phyloP scores from a whole-genome alignment of 2,888 invertebrate species.

The Saturnia japonica region DNA sequence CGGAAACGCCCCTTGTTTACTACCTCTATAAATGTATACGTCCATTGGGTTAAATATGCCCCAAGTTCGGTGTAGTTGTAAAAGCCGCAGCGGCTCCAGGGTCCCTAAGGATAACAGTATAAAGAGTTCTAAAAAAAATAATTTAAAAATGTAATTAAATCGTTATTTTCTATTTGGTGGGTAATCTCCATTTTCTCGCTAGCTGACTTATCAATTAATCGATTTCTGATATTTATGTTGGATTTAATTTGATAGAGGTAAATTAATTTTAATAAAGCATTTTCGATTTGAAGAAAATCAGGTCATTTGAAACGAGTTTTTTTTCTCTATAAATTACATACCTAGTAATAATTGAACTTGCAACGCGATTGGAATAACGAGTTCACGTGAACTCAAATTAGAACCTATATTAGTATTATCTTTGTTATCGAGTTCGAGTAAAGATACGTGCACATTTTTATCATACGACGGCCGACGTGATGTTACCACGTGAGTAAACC shows the following conservation, averaged over 20 bases:
- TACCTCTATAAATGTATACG: too few relatives aligned
- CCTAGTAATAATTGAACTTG: background rate
- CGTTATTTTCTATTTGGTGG: background rate
- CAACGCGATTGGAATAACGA: background rate
- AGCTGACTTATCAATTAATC: background rate
- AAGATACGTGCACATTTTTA: background rate
- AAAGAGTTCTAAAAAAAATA: too few relatives aligned
- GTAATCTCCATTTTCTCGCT: background rate
- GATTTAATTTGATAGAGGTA: too few relatives aligned
- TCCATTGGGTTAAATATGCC: too few relatives aligned
- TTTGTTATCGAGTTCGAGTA: conserved; percentile 2
- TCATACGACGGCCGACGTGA: background rate
- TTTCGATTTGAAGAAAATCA: background rate
- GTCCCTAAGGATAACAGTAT: too few relatives aligned
- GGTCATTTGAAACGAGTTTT: background rate
- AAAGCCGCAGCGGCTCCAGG: too few relatives aligned
- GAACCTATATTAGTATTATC: conserved; percentile 4
- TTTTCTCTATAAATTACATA: too few relatives aligned
- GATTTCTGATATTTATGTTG: background rate
- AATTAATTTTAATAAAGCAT: too few relatives aligned
- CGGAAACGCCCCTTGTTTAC: background rate
- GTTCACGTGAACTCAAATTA: conserved; percentile 7
- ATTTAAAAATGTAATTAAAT: background rate
- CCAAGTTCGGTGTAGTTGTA: too few relatives aligned
- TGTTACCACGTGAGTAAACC: background rate